Percentiles rank a stretch among this genome's conserved stretches.
These are phyloP conservation scores for Berghia stephanieae DNA, from an alignment of 1,140 invertebrate species.

Conservation along the genomic window DNA sequence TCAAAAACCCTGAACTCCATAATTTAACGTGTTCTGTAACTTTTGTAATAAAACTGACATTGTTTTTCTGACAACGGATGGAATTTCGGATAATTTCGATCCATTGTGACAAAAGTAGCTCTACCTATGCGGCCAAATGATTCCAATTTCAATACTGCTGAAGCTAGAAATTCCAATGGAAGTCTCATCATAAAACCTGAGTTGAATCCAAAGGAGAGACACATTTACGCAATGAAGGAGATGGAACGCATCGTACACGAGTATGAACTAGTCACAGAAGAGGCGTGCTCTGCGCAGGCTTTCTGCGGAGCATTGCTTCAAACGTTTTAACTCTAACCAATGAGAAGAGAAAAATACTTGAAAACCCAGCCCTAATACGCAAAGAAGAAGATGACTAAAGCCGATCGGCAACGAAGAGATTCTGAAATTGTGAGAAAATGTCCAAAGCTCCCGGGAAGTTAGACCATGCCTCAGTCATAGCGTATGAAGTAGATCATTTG, in stretches of 20 bases:
- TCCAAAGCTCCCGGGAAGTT: slow-evolving; percentile 85
- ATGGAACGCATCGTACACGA: slow-evolving; percentile 67
- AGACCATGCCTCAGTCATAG: slow-evolving; percentile 89
- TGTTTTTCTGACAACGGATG: slow-evolving; percentile 89
- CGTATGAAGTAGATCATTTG: slow-evolving; percentile 74
- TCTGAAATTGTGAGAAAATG: slow-evolving; percentile 64
- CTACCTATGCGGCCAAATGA: slow-evolving; percentile 68
- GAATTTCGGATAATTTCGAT: slow-evolving; percentile 94
- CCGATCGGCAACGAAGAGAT: slow-evolving; percentile 59
- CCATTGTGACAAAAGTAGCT: slow-evolving; percentile 93
- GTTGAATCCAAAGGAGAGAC: slow-evolving; percentile 65
- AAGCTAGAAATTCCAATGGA: slow-evolving; percentile 33
- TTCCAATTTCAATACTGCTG: slow-evolving; percentile 39
- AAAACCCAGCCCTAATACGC: slow-evolving; percentile 63
- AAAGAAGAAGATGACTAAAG: slow-evolving; percentile 54
- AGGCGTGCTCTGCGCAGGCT: slow-evolving; percentile 64
- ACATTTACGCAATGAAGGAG: slow-evolving; percentile 66
- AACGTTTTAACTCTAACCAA: slow-evolving; percentile 63
- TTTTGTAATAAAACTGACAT: slow-evolving; percentile 85
- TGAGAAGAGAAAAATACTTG: slow-evolving; percentile 63
- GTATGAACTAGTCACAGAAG: slow-evolving; percentile 63
- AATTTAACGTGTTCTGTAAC: slow-evolving; percentile 92
- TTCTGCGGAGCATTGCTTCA: slow-evolving; percentile 65
- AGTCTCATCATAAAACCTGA: slow-evolving; percentile 56
- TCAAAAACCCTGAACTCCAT: slow-evolving; percentile 85